Percentiles rank a stretch among this genome's conserved stretches.
Evolutionary conservation across 2,888 invertebrate genomes (phyloP).

Genomic region (Lithophane semibrunnea): DNA sequence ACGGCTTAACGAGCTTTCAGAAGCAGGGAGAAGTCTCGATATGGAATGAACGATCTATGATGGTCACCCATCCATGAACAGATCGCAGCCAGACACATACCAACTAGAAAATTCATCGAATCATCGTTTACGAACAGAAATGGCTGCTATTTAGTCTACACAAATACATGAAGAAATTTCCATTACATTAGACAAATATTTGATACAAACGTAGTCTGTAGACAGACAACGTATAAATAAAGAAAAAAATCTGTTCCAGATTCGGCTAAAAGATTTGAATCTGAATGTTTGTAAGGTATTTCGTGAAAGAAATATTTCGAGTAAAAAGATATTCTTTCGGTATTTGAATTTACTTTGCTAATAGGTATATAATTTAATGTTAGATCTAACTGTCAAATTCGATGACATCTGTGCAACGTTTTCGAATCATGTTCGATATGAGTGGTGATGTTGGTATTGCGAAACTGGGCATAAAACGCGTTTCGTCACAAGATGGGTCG

Average conservation of each 20-base stretch:
- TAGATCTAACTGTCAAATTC: background rate
- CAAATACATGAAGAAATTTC: constrained; percentile 24
- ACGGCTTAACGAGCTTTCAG: no score
- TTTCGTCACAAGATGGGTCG: no score
- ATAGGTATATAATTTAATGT: background rate
- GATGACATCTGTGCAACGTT: background rate
- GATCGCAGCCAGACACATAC: no score
- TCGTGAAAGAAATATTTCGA: background rate
- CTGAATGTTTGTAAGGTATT: constrained; percentile 11
- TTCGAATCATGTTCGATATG: background rate
- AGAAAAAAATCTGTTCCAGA: background rate
- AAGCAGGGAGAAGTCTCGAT: no score
- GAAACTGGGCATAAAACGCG: no score
- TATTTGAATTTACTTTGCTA: background rate
- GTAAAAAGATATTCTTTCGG: background rate
- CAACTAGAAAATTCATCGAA: background rate
- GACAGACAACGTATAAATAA: constrained; percentile 1
- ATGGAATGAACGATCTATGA: no score
- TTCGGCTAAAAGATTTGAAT: constrained; percentile 16
- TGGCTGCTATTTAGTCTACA: background rate
- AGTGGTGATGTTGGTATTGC: background rate
- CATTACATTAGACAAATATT: constrained; percentile 49
- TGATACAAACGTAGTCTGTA: constrained; percentile 28
- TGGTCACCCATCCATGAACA: no score
- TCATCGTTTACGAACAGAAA: background rate